Evolutionary conservation across 2,113 vertebrate genomes (phyloP).

Genomic region (Phalacrocorax carbo): DNA sequence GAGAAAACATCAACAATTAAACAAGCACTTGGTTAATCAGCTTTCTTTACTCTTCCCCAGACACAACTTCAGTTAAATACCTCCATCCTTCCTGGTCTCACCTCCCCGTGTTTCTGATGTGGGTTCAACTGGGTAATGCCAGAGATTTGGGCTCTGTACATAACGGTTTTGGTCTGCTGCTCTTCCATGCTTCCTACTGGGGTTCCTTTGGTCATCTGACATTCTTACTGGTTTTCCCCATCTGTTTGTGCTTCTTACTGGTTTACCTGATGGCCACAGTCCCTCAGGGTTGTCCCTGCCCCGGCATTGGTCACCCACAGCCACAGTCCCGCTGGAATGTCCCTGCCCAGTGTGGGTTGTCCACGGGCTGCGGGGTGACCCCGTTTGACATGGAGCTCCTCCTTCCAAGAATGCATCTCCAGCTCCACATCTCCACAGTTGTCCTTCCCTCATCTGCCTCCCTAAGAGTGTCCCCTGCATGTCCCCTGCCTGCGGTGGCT

Average conservation of each 20-base stretch:
- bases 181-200: not conserved
- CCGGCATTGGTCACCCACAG: not conserved
- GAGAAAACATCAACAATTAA: not conserved
- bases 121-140: not conserved
- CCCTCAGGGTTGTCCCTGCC: not conserved
- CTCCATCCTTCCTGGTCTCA: not conserved
- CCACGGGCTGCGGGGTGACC: not conserved
- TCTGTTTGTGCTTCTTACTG: not conserved
- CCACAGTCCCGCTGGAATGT: not conserved
- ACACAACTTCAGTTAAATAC: not conserved
- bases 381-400: not conserved
- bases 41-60: not conserved
- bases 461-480: not conserved
- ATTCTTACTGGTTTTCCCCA: not conserved
- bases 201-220: not conserved
- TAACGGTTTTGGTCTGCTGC: not conserved
- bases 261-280: not conserved
- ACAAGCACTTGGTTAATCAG: not conserved
- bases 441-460: not conserved
- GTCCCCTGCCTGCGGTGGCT: not conserved
- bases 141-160: fast-evolving
- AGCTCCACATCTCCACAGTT: not conserved
- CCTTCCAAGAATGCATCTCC: not conserved
- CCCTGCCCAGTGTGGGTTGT: not conserved
- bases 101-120: not conserved